Base-by-base conservation (phyloP, 2,888 invertebrate genomes). In the Diogma glabrata region DNA sequence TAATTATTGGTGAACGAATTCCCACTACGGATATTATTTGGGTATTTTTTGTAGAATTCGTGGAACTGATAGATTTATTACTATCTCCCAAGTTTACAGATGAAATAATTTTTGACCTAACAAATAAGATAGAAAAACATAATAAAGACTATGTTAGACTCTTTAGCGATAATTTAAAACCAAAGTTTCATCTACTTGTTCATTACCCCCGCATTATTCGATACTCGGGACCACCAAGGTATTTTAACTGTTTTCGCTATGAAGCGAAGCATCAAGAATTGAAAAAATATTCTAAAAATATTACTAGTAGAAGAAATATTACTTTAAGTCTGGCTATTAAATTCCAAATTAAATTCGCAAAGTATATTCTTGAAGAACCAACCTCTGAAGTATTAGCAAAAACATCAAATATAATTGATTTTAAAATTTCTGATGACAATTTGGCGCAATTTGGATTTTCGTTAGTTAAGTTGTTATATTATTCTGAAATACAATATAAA, bases 211-310 rank as follows among this genome's bases (percentile, higher is more conserved):
- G 47, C 16, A 50, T 53, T 14, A 47, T 53, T 47, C 33, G 33
- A 3, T 12, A 47, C 10, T 47, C 50, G 19, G 53, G 53, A 12
- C 53, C 53, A 28, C 47, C 47, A 17, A 47, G 33, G 38, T 38
- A 22, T 47, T 38, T 46, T 24, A 33, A 38, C 23, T 47, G 38
- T 10, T 47, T 51, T 22, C 30, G 51, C 8, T 47, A 46, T 24
- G 51, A 51, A 47, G 51, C 47, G 47, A 51, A 51, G 17, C 51
- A 51, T 47, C 12, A 19, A 12, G 47, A 51, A 51, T 38, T 51
- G 19, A 47, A 51, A 38, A 47, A 46, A 38, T 51, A 47, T 51
- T n/a, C 47, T 9, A 47, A 26, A 22, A 20, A 23, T 10, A 51
- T 16, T 14, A 51, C 51, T 16, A 47, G 36, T 24, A 51, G 51